Base-by-base conservation (phyloP, 2,797 vertebrate genomes). In the Alauda arvensis region DNA sequence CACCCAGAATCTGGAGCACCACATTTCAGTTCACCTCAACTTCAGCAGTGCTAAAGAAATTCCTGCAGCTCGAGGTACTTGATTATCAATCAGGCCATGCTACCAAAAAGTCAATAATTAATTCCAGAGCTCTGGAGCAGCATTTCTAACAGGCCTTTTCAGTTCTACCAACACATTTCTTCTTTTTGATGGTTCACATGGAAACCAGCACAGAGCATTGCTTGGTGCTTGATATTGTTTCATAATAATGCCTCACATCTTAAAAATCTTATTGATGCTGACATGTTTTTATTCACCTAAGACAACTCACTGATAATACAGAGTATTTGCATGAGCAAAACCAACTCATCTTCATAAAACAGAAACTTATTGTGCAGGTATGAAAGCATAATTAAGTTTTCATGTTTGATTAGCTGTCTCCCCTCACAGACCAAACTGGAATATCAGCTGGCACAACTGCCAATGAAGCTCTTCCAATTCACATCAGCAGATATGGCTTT, bases 301-400 rank as follows among this genome's bases (percentile, higher is more conserved):
- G 67, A 69, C 59, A 89, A 46, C 69, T 82, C 66, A 72, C 34
- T 61, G 59, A 53, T 62, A 80, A 7, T 55, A 46, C 45, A 61
- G 69, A 56, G 28, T 60, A 80, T 69, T 70, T 90, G 45, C 56
- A 63, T 29, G 42, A 88, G 31, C 53, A 72, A 91, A 90, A 66
- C 3, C 49, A 70, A 65, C 29, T 37, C 62, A 16, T 43, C 51
- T 49, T 83, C 65, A 70, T 66, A 87, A 89, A 68, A 57, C 0
- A 86, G 78, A 79, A 86, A 76, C 23, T 60, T 77, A 63, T 55
- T 91, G 61, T 57, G 79, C 57, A 91, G 63, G 46, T 79, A 70
- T 60, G 71, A 86, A 61, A 80, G 45, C 43, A 59, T 56, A 93
- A 92, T 82, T 82, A 89, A 74, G n/a, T 87, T 89, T 87, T 89